phyloP scores from a whole-genome alignment of 2,797 vertebrate genomes.

The Molothrus ater region DNA sequence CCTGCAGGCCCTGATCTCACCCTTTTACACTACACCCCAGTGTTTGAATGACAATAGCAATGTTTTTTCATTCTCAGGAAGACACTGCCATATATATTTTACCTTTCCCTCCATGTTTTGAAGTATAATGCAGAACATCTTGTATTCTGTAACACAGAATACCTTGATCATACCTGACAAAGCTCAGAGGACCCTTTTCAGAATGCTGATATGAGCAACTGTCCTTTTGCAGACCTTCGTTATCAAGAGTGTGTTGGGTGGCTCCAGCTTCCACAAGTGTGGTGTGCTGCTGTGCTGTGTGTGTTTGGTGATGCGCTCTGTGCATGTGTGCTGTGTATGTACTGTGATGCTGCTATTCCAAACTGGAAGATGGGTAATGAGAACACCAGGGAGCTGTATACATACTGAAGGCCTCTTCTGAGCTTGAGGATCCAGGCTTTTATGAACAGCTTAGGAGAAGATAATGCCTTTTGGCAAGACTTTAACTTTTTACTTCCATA shows the following conservation, averaged over 20 bases:
- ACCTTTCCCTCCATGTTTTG: neutral
- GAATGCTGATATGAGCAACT: neutral
- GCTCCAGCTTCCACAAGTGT: neutral
- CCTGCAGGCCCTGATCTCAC: neutral
- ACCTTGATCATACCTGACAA: neutral
- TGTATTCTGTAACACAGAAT: accelerated
- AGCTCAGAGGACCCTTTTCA: neutral
- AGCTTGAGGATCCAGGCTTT: neutral
- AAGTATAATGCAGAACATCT: neutral
- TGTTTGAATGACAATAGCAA: neutral
- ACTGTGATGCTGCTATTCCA: neutral
- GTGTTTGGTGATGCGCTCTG: neutral
- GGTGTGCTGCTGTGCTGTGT: neutral
- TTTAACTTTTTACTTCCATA: neutral
- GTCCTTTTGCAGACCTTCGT: neutral
- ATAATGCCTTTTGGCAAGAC: neutral
- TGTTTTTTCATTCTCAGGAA: neutral
- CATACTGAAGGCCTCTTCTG: neutral
- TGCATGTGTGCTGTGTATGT: neutral
- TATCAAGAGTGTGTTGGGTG: neutral
- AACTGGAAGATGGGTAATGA: neutral
- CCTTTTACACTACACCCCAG: neutral
- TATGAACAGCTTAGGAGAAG: neutral
- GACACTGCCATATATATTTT: neutral
- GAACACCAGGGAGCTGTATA: neutral